Evolutionary conservation across 2,113 vertebrate genomes (phyloP).

Genomic region (Nyctereutes procyonoides): DNA sequence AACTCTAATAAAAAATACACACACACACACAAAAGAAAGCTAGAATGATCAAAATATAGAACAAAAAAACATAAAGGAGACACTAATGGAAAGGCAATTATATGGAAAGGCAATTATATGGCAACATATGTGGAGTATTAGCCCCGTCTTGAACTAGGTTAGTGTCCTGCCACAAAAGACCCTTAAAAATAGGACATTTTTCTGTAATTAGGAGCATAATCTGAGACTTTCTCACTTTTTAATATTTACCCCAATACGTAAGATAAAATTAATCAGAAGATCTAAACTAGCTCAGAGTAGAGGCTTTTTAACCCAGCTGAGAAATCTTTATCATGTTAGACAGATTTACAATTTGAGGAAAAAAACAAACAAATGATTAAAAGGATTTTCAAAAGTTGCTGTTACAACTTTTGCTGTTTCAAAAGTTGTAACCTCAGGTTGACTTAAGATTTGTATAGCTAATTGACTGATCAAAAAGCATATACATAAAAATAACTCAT

Average conservation of each 20-base stretch:
- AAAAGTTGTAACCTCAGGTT: background rate
- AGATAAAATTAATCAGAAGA: background rate
- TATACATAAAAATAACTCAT: background rate
- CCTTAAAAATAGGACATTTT: background rate
- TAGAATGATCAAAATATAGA: background rate
- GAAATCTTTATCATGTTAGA: background rate
- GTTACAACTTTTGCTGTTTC: too few species aligned
- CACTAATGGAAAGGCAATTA: background rate
- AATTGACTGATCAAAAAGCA: background rate
- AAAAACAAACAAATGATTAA: background rate
- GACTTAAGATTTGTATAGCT: background rate
- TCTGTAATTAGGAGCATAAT: background rate
- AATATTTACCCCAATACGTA: background rate
- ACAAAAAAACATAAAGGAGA: background rate
- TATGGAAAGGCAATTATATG: background rate
- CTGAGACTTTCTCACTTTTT: background rate
- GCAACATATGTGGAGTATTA: background rate
- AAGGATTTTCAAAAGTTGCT: background rate
- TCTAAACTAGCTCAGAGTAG: background rate
- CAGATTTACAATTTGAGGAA: background rate
- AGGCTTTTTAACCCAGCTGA: background rate
- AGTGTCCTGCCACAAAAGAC: background rate
- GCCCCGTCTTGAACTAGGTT: background rate
- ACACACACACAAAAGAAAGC: background rate
- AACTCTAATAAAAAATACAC: too few species aligned